Percentiles rank a stretch among this genome's conserved stretches.
These are phyloP conservation scores for Drosophila pseudotakahashii DNA, from an alignment of 2,888 invertebrate genomes.

Conservation along the genomic window DNA sequence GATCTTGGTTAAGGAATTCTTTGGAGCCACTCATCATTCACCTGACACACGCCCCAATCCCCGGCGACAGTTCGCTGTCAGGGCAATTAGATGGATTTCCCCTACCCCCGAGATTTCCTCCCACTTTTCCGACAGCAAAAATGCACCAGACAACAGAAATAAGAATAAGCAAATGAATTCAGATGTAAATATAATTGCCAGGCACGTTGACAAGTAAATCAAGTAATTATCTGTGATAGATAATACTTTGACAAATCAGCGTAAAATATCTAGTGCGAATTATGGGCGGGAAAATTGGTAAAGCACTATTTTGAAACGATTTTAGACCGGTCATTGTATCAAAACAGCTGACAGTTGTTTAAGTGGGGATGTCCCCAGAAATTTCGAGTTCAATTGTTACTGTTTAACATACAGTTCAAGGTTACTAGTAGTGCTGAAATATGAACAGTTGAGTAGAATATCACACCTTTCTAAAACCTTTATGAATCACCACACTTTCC, in stretches of 20 bases:
- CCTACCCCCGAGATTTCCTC: constrained; percentile 4
- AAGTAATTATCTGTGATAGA: constrained; percentile 64
- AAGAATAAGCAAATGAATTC: constrained; percentile 23
- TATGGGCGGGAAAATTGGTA: constrained; percentile 2
- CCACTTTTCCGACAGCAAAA: constrained; percentile 19
- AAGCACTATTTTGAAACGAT: not conserved
- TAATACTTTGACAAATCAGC: constrained; percentile 27
- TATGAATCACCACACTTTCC: not conserved
- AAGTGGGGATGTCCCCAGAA: not conserved
- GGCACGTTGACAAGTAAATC: constrained; percentile 62
- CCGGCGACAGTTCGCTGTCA: constrained; percentile 50
- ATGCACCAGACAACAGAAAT: constrained; percentile 18
- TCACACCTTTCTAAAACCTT: not conserved
- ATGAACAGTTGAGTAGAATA: not conserved
- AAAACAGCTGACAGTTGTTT: constrained; percentile 45
- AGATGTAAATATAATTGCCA: constrained; percentile 65
- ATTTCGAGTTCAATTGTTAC: not conserved
- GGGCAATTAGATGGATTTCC: constrained; percentile 41
- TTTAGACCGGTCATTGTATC: not conserved
- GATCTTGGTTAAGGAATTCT: constrained; percentile 25
- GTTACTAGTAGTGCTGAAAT: not conserved
- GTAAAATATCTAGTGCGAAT: constrained; percentile 6
- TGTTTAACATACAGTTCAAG: constrained; percentile 1
- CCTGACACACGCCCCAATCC: constrained; percentile 26
- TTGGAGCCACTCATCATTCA: constrained; percentile 16